Base-by-base conservation (phyloP, 2,888 invertebrate species). In the Cheilosia vulpina region DNA sequence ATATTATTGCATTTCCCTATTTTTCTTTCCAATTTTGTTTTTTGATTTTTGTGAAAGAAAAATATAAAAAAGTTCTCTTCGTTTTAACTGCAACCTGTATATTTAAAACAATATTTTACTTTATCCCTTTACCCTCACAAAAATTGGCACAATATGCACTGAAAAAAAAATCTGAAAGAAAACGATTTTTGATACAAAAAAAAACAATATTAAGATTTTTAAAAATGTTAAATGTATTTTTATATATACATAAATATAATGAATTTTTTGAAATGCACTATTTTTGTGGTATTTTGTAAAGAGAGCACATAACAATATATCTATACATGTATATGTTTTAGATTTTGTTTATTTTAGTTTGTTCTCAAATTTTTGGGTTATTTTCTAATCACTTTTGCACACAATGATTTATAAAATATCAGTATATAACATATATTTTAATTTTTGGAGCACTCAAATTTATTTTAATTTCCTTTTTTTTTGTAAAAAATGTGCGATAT, bases 281-380 rank as follows among this genome's bases (percentile, higher is more conserved):
- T 85, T 85, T 85, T 85, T 85, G 85, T 85, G 85, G 85, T 85
- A 81, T 85, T 85, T 85, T 81, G 85, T 85, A 85, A 85, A 85
- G 81, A 85, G 81, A 81, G 85, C 85, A 85, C 85, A 81, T 63
- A 80, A 76, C 71, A 53, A 76, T 68, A 65, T 73, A 38, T 38
- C 45, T 9, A 65, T 73, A 80, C 71, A 85, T 85, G 76, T 66
- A 81, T 76, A 65, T 75, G 50, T 79, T 79, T 65, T 75, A 62
- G 57, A 55, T 68, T 81, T 71, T 50, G 24, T 62, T 47, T 19
- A 47, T 69, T 71, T 47, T 63, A 5, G 50, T 50, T 68, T 63
- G 7, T 41, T 50, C 19, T 13, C 58, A 38, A 13, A 38, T 13
- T 38, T 38, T 13, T 38, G 2, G 38, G 38, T 68, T 60, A 6